Evolutionary conservation across 23 tunicate species (phyloP).

Genomic region (Trididemnum miniatum): DNA sequence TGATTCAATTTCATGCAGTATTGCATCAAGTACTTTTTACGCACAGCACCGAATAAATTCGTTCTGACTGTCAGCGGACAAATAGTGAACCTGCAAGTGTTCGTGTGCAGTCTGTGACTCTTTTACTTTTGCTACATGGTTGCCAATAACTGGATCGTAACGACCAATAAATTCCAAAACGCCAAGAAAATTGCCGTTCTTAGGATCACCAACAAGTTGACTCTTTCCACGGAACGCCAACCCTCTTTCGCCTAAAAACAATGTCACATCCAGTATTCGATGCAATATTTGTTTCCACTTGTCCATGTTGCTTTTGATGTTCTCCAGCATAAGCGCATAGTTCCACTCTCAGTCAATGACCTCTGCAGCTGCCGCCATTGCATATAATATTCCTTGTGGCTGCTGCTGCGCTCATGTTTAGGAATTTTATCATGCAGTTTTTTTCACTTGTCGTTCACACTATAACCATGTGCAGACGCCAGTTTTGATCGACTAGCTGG

Average conservation of each 20-base stretch:
- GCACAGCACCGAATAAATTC: slow-evolving; percentile 10
- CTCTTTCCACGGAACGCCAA: not conserved
- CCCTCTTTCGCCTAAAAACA: slow-evolving; percentile 10
- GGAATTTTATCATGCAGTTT: not conserved
- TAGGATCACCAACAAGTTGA: not conserved
- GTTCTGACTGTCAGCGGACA: slow-evolving; percentile 4
- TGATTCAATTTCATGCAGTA: not conserved
- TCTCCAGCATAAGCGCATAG: too few species aligned
- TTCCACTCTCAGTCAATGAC: too few species aligned
- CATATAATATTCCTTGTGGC: not conserved
- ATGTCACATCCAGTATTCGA: not conserved
- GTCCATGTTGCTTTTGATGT: too few species aligned
- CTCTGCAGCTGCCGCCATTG: too few species aligned
- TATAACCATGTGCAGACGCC: not conserved
- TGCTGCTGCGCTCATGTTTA: not conserved
- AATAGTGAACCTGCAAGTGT: not conserved
- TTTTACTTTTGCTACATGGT: not conserved
- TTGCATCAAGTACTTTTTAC: not conserved
- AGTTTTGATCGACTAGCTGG: not conserved
- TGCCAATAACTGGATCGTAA: not conserved
- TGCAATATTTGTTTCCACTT: not conserved
- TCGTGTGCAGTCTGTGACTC: not conserved
- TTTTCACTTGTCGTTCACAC: not conserved
- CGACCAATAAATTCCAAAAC: not conserved
- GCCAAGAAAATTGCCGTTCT: slow-evolving; percentile 21